Conservation (phyloP, 2,888 invertebrate genomes). For the Dorcus parallelipipedus region DNA sequence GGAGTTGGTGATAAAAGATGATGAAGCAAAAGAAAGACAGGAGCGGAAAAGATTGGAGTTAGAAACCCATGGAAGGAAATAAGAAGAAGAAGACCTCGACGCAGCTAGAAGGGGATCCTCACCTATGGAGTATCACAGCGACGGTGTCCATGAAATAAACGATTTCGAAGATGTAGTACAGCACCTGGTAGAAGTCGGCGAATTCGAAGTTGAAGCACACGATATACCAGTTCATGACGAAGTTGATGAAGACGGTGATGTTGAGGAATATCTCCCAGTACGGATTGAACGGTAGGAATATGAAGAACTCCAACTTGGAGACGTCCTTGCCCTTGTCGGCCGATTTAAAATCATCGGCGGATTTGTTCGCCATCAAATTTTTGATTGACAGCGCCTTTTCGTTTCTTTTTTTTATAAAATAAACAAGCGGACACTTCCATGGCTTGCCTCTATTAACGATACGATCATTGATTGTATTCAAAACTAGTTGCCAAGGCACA, state of each 20-base stretch:
- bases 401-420: too few relatives aligned
- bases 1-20: too few relatives aligned
- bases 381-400: too few relatives aligned
- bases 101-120: neutral
- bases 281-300: constrained; percentile 22
- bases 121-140: constrained; percentile 18
- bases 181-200: neutral
- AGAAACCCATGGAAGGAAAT: too few relatives aligned
- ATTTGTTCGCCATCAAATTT: neutral
- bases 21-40: too few relatives aligned
- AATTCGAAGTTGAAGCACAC: constrained; percentile 8
- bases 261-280: constrained; percentile 16
- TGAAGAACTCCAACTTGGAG: constrained; percentile 18
- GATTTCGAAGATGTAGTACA: constrained; percentile 12
- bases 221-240: constrained; percentile 13
- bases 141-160: constrained; percentile 17
- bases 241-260: constrained; percentile 10
- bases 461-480: too few relatives aligned
- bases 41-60: too few relatives aligned
- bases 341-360: neutral
- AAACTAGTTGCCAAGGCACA: constrained; percentile 6
- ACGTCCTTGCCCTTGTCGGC: neutral
- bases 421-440: too few relatives aligned
- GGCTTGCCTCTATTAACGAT: too few relatives aligned
- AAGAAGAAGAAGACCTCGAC: too few relatives aligned